These are phyloP conservation scores for Channa striata DNA, from an alignment of 2,797 vertebrate species.

Conservation along the genomic window DNA sequence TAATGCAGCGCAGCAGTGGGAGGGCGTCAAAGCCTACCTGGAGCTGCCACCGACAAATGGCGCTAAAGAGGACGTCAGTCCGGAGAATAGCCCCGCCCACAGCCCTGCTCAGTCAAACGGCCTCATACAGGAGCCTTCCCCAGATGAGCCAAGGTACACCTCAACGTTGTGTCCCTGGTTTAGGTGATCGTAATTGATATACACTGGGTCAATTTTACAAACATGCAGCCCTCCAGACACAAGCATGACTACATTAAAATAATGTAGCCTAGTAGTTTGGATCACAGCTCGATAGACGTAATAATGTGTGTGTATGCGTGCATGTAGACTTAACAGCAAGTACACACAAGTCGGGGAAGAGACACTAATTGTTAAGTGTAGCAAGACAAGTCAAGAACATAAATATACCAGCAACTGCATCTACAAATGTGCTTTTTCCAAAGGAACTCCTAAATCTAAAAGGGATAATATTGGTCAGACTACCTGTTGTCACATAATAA, in stretches of 20 bases:
- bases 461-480: too few relatives aligned
- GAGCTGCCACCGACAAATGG: slow-evolving; percentile 85
- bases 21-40: slow-evolving; percentile 81
- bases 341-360: too few relatives aligned
- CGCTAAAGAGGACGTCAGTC: slow-evolving; percentile 85
- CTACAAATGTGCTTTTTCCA: too few relatives aligned
- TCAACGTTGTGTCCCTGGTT: not conserved
- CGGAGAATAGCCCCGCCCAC: slow-evolving; percentile 86
- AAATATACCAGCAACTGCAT: too few relatives aligned
- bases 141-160: slow-evolving; percentile 91
- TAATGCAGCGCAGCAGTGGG: slow-evolving; percentile 94
- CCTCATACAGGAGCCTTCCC: slow-evolving; percentile 84
- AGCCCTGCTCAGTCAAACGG: slow-evolving; percentile 87
- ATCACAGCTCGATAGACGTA: too few relatives aligned
- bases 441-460: too few relatives aligned
- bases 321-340: too few relatives aligned
- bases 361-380: too few relatives aligned
- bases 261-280: too few relatives aligned
- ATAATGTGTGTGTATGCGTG: too few relatives aligned
- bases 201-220: not conserved
- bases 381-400: too few relatives aligned
- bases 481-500: too few relatives aligned
- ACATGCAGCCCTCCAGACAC: not conserved
- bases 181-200: not conserved
- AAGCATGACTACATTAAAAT: not conserved